A percentile compares a stretch with the other conserved stretches of the same genome.
phyloP scores from a whole-genome alignment of 1,140 invertebrate species.

The Drosophila quadrilineata region DNA sequence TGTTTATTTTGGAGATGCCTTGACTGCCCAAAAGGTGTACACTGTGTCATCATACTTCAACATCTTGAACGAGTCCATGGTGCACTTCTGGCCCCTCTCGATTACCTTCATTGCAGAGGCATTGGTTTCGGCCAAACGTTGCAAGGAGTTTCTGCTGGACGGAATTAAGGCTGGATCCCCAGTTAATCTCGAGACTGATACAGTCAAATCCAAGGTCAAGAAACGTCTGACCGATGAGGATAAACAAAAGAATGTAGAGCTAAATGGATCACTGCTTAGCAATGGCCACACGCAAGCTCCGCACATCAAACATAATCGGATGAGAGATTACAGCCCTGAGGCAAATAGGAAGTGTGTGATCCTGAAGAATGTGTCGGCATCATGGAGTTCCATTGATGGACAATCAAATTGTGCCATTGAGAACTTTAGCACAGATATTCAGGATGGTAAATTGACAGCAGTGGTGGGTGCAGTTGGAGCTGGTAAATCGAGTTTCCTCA shows the following conservation, averaged over 20 bases:
- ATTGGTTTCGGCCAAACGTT: constrained; percentile 86
- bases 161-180: constrained; percentile 61
- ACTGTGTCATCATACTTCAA: constrained; percentile 89
- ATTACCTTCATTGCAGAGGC: constrained; percentile 84
- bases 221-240: constrained; percentile 35
- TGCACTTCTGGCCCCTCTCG: constrained; percentile 88
- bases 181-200: constrained; percentile 35
- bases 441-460: constrained; percentile 86
- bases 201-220: constrained; percentile 41
- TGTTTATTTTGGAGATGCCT: constrained; percentile 84
- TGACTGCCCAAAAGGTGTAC: constrained; percentile 90
- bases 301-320: constrained; percentile 11
- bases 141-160: constrained; percentile 84
- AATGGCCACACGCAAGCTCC: constrained; percentile 27
- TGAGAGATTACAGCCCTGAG: constrained; percentile 69
- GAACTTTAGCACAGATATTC: constrained; percentile 84
- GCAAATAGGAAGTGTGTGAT: constrained; percentile 71
- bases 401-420: constrained; percentile 72
- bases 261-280: constrained; percentile 45
- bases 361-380: constrained; percentile 82
- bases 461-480: constrained; percentile 90
- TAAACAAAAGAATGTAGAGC: constrained; percentile 48
- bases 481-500: constrained; percentile 89
- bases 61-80: constrained; percentile 87
- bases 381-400: constrained; percentile 81